Base-by-base conservation (phyloP, 1,140 invertebrate species). In the Agrypnia vestita region DNA sequence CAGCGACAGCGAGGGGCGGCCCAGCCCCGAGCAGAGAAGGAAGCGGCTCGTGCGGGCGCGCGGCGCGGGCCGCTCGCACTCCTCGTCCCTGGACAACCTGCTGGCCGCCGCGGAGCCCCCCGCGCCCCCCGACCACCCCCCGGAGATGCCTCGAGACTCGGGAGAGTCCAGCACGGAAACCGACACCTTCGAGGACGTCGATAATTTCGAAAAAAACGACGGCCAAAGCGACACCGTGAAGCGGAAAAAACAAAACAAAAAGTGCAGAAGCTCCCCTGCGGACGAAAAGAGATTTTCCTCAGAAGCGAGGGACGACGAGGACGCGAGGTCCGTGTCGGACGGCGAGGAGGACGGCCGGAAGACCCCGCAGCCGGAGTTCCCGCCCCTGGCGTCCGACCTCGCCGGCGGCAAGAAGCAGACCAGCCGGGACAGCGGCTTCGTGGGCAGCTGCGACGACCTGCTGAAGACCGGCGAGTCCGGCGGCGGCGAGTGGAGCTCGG, bases 401-500 rank as follows among this genome's bases (percentile, higher is more conserved):
- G 89, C 88, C 62, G 90, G 90, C 85, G 89, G 88, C 56, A 91
- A 90, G 76, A 94, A 95, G 85, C 94, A 96, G 84, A 95, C 95
- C 76, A 96, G 94, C 84, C 89, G 95, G 74, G 95, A 97, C 86
- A 96, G 95, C 82, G 95, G 95, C 4, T 97, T 97, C 84, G 93
- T 96, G 49, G 96, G 95, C 4, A 97, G 95, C 84, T 96, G 95
- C 84, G 96, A 97, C 85, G 95, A 97, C 86, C 88, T 97, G 49
- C 87, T 96, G 7, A 94, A 95, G 85, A 90, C 91, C 84, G 85
- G 95, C 85, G 89, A 90, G 83, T 85, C 89, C 11, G 92, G 93
- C 78, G 84, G 85, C 53, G 84, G 86, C 43, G 85, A 86, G 3
- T 90, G 90, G 59, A 86, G 86, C 79, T 88, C 87, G 84, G 79